Conservation (phyloP, 2,113 vertebrate species). For the Scomber scombrus region DNA sequence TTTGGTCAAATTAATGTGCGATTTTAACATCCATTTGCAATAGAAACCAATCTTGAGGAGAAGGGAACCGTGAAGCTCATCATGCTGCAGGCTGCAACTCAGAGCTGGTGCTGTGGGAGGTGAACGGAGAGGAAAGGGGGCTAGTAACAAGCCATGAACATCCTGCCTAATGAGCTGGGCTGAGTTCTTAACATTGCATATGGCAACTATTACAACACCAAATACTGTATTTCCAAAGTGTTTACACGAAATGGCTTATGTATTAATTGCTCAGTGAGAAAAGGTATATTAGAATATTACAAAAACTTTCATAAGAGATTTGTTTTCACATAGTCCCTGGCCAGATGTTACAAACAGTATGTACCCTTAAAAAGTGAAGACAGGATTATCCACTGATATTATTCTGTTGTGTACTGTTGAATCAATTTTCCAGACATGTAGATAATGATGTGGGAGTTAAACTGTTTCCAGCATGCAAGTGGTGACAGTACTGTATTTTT, state of each 20-base stretch:
- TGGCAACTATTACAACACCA: background rate
- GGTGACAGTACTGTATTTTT: background rate
- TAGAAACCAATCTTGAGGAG: constrained; percentile 36
- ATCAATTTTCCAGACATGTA: constrained; percentile 15
- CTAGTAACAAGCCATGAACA: constrained; percentile 33
- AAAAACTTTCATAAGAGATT: constrained; percentile 15
- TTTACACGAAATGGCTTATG: background rate
- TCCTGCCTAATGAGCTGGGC: constrained; percentile 25
- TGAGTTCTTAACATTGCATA: background rate
- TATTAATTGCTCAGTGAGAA: constrained; percentile 1
- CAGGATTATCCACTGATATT: background rate
- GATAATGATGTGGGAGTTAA: background rate
- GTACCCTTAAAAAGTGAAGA: background rate
- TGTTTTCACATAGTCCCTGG: background rate
- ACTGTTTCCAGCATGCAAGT: background rate
- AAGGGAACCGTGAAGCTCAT: constrained; percentile 12
- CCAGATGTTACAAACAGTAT: background rate
- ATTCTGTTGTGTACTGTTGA: background rate
- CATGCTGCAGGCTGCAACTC: constrained; percentile 39
- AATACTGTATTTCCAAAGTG: constrained; percentile 12
- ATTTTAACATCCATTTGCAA: constrained; percentile 51
- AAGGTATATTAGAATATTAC: background rate
- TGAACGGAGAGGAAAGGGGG: constrained; percentile 33
- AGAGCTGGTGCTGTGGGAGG: constrained; percentile 30
- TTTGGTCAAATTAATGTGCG: constrained; percentile 44